These are phyloP conservation scores for Butastur rufipennis DNA, from an alignment of 2,113 vertebrate species.

Conservation along the genomic window DNA sequence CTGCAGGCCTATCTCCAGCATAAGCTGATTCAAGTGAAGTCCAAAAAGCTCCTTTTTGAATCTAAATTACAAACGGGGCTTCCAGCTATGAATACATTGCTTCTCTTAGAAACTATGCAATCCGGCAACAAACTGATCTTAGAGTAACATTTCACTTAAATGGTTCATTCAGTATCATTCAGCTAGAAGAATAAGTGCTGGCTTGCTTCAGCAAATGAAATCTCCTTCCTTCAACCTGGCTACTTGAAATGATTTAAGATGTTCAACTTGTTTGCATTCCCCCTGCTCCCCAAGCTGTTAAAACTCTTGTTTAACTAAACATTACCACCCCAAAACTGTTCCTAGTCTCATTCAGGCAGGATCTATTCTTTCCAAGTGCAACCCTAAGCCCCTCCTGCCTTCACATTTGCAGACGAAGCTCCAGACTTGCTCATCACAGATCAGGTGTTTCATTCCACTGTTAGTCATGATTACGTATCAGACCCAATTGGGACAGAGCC, in stretches of 20 bases:
- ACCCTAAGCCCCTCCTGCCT: not conserved
- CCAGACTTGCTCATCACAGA: not conserved
- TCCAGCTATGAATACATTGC: not conserved
- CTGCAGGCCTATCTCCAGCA: not conserved
- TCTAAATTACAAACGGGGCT: not conserved
- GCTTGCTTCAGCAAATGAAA: not conserved
- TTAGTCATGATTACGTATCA: not conserved
- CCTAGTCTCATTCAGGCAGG: not conserved
- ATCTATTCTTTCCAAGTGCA: not conserved
- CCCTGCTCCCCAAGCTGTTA: not conserved
- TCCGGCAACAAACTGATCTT: not conserved
- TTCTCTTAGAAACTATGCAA: not conserved
- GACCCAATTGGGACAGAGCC: not conserved
- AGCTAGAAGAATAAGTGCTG: not conserved
- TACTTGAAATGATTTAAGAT: not conserved
- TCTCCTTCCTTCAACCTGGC: not conserved
- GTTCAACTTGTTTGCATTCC: not conserved
- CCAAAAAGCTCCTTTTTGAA: not conserved
- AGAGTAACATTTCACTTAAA: not conserved
- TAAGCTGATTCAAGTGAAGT: not conserved
- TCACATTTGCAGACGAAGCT: not conserved
- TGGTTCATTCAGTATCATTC: not conserved
- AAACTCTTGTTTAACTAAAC: not conserved
- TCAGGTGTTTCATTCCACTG: not conserved
- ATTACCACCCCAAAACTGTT: not conserved